Conservation (phyloP, 2,113 vertebrate species). For the Callaeas wilsoni region DNA sequence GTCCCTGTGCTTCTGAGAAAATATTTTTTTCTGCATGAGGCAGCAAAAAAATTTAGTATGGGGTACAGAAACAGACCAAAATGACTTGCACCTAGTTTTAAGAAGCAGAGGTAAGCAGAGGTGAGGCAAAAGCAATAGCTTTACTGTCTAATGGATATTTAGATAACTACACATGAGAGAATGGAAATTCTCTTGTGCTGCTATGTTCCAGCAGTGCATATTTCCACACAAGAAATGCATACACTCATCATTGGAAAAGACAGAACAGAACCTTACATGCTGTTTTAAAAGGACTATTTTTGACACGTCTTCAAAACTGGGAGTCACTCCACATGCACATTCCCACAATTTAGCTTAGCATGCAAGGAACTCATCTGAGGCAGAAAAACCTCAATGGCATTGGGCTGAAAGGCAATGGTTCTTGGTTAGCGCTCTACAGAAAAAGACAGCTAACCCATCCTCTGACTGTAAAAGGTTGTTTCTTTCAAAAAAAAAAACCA, state of each 20-base stretch:
- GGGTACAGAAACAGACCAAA: not conserved
- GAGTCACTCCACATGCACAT: not conserved
- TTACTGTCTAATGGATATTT: not conserved
- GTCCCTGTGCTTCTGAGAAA: not conserved
- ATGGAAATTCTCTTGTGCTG: not conserved
- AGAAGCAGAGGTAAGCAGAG: not conserved
- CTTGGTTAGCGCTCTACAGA: not conserved
- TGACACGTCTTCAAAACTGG: not conserved
- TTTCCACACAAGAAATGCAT: not conserved
- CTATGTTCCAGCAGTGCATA: not conserved
- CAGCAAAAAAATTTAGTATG: not conserved
- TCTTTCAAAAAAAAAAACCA: not conserved
- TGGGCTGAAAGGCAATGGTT: not conserved
- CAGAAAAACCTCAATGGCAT: not conserved
- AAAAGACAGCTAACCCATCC: not conserved
- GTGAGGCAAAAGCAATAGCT: not conserved
- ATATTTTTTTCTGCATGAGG: not conserved
- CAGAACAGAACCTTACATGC: not conserved
- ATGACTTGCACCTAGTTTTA: not conserved
- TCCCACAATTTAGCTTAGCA: not conserved
- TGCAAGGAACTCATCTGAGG: not conserved
- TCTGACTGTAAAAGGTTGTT: not conserved
- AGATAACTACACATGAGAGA: not conserved
- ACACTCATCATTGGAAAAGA: not conserved
- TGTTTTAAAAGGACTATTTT: not conserved